Evolutionary conservation across 2,113 vertebrate species (phyloP), one percentile per base, ranked within the genome.

Genomic region (Pelobates fuscus): DNA sequence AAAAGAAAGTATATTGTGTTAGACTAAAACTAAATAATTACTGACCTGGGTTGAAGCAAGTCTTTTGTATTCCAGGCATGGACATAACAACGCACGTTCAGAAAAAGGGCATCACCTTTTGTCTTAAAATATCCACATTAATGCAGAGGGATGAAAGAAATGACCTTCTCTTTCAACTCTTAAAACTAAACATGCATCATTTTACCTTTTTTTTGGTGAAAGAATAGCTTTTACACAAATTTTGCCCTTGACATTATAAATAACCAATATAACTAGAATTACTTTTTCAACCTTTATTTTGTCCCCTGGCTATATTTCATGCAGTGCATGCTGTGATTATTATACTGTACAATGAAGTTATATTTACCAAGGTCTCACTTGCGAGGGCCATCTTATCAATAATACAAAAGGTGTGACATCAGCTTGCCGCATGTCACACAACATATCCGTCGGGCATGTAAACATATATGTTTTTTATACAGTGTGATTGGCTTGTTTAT

Each of bases 161-260:
- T 49, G 44, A 49, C 44, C 44, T 49, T 49, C 44, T 49, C 8
- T 49, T 49, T 5, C 12, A 14, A 49, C 17, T 17, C 44, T 17
- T 14, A 49, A 49, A 49, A 18, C 44, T 5, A 49, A 18, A 49
- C 44, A 49, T 49, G 44, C 4, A 49, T 49, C 44, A 15, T 5
- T 49, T 49, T 14, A 49, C 44, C 44, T 11, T 49, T 49, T 37
- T 55, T 55, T 21, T 5, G 52, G n/a, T 55, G 21, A 12, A 55
- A 23, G 21, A 21, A 17, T 8, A 55, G 52, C 21, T 55, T 20
- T 21, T 37, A 1, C 52, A 23, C 52, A 5, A 3, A 23, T 55
- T 55, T 20, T 55, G 52, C 5, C 52, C 52, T 55, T 55, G n/a
- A 55, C 52, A 21, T 8, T 55, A 55, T 55, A 55, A 55, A 55